phyloP scores from a whole-genome alignment of 2,113 vertebrate genomes.

The Argyrosomus japonicus region DNA sequence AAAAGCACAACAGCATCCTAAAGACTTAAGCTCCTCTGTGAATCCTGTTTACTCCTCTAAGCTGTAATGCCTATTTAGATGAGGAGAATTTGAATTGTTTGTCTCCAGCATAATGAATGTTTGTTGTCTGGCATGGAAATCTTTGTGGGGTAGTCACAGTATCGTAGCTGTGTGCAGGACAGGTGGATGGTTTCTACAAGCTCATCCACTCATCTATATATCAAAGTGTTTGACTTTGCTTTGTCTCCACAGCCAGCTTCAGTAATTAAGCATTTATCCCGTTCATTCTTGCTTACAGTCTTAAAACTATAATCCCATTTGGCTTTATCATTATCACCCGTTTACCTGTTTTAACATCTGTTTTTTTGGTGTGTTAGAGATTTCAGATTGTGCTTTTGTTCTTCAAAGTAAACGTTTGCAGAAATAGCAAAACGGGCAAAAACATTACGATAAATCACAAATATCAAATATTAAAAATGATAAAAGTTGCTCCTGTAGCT shows the following conservation, averaged over 20 bases:
- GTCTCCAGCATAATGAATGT: constrained; percentile 67
- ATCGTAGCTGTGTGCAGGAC: constrained; percentile 41
- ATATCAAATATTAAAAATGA: neutral
- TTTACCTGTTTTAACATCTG: neutral
- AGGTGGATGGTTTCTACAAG: constrained; percentile 32
- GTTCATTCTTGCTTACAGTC: neutral
- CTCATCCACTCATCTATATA: neutral
- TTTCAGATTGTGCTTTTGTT: neutral
- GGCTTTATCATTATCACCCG: neutral
- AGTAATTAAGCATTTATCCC: neutral
- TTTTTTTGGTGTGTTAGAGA: neutral
- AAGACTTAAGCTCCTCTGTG: constrained; percentile 71
- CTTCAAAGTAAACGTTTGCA: neutral
- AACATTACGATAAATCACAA: neutral
- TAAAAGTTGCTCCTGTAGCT: neutral
- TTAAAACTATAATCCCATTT: neutral
- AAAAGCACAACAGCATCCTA: constrained; percentile 54
- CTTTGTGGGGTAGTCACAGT: constrained; percentile 57
- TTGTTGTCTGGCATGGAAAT: constrained; percentile 65
- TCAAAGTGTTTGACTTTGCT: constrained; percentile 9
- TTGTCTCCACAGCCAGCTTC: neutral
- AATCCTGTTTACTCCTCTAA: constrained; percentile 73
- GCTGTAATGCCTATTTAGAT: constrained; percentile 65
- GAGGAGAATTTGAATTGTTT: constrained; percentile 67
- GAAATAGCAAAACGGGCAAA: too few species aligned